These are phyloP conservation scores for Toxotes chatareus DNA, from an alignment of 2,113 vertebrate species.

Conservation along the genomic window DNA sequence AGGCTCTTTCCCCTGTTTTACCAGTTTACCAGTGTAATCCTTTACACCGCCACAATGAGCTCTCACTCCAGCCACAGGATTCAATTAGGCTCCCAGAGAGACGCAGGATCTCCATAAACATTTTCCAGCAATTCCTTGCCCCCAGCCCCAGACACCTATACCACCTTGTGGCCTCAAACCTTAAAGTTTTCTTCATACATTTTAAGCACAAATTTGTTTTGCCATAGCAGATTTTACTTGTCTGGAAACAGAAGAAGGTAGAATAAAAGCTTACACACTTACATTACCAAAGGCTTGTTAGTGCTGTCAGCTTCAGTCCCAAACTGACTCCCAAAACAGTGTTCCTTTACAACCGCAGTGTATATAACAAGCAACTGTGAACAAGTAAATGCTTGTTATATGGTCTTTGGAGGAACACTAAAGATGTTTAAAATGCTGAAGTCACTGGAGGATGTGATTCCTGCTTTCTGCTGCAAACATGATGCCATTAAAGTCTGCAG, in stretches of 20 bases:
- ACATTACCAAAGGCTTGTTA: conserved; percentile 65
- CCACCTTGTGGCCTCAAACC: conserved; percentile 58
- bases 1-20: conserved; percentile 76
- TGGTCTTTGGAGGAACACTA: conserved; percentile 60
- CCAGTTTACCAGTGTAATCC: conserved; percentile 81
- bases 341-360: conserved; percentile 52
- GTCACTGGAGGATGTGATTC: conserved; percentile 60
- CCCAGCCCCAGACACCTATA: conserved; percentile 33
- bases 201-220: conserved; percentile 55
- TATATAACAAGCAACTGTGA: conserved; percentile 61
- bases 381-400: conserved; percentile 67
- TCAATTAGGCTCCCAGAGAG: conserved; percentile 78
- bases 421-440: conserved; percentile 63
- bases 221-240: conserved; percentile 54
- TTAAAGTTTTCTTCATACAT: conserved; percentile 58
- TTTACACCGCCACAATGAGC: conserved; percentile 74
- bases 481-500: conserved; percentile 52
- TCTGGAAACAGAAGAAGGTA: conserved; percentile 45
- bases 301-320: conserved; percentile 55
- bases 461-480: conserved; percentile 46
- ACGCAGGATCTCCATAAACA: conserved; percentile 74
- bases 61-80: conserved; percentile 71
- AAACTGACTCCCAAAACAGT: conserved; percentile 52
- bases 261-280: conserved; percentile 60
- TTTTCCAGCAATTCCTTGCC: conserved; percentile 54